Conservation (phyloP, 2,888 invertebrate species). For the Platypus cylindrus region DNA sequence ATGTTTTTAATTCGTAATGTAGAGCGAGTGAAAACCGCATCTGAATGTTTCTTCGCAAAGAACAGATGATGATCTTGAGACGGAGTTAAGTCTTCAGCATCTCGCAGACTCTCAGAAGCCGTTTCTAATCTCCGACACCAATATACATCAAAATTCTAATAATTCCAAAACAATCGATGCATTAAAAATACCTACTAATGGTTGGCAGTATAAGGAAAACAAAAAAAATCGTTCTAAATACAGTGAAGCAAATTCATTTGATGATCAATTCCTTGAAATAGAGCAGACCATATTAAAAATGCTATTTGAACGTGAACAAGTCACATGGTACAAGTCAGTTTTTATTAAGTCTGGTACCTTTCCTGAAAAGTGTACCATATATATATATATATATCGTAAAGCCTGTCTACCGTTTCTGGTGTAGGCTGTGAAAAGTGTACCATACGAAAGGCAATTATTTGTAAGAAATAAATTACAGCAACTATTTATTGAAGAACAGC, state of each 20-base stretch:
- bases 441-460: slow-evolving; percentile 7
- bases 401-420: too few species aligned
- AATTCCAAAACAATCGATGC: not conserved
- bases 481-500: slow-evolving; percentile 13
- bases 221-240: too few species aligned
- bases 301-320: slow-evolving; percentile 3
- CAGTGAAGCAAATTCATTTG: too few species aligned
- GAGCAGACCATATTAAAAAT: slow-evolving; percentile 7
- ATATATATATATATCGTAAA: too few species aligned
- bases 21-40: slow-evolving; percentile 5
- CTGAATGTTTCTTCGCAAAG: slow-evolving; percentile 3
- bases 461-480: slow-evolving; percentile 12
- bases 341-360: slow-evolving; percentile 11
- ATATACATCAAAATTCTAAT: not conserved
- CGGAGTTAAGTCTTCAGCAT: not conserved
- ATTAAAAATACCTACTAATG: not conserved
- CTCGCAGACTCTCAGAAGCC: not conserved
- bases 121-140: not conserved
- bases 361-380: too few species aligned
- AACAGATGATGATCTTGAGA: not conserved
- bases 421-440: slow-evolving; percentile 9
- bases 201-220: not conserved
- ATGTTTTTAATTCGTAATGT: slow-evolving; percentile 9
- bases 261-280: slow-evolving; percentile 9
- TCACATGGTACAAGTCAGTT: slow-evolving; percentile 9